These are phyloP conservation scores for Malaclemys terrapin DNA, from an alignment of 2,113 vertebrate genomes.

Conservation along the genomic window DNA sequence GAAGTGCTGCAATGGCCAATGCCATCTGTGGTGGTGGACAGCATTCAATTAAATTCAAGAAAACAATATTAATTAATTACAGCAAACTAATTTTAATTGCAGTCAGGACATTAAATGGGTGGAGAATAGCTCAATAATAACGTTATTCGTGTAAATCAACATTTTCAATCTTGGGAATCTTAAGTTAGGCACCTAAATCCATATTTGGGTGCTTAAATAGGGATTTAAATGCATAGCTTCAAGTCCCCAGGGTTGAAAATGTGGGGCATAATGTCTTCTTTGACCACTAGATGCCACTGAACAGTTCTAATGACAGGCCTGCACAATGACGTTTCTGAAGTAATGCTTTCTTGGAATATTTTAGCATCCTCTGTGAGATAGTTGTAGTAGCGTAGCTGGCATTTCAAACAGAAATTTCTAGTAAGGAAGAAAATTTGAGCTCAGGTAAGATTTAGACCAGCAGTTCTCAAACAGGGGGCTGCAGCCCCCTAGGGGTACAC, in stretches of 20 bases:
- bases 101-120: not conserved
- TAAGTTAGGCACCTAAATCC: not conserved
- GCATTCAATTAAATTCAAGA: not conserved
- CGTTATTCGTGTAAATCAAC: not conserved
- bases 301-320: constrained; percentile 32
- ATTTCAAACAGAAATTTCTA: not conserved
- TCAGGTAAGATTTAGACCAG: not conserved
- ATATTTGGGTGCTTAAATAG: not conserved
- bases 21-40: not conserved
- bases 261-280: constrained; percentile 26
- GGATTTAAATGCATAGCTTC: not conserved
- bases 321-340: not conserved
- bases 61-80: not conserved
- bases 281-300: constrained; percentile 68
- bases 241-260: not conserved
- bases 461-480: no score
- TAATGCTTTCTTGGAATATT: not conserved
- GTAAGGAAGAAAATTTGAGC: accelerated
- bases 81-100: not conserved
- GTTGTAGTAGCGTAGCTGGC: not conserved
- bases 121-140: not conserved
- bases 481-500: no score
- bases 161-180: not conserved
- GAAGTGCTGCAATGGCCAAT: not conserved
- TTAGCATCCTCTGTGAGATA: not conserved